Evolutionary conservation across 2,797 vertebrate genomes (phyloP), one percentile per base, ranked within the genome.

Genomic region (Apogon hyalosoma): DNA sequence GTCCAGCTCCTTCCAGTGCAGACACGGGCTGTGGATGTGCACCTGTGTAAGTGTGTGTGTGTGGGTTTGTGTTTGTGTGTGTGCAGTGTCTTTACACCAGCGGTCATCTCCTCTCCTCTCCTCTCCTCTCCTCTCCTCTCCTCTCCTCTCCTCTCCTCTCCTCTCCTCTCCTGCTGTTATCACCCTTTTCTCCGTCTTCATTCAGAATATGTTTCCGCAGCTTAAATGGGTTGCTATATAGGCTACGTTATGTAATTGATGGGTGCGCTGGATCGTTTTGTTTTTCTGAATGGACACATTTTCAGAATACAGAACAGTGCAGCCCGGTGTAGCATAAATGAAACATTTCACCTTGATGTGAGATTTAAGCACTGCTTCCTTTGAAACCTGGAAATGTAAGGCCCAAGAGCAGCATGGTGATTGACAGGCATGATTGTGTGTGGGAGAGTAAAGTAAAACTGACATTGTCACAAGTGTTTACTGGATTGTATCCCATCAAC

Each of bases 201-300:
- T 86, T 80, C 78, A 86, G 19, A 76, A 79, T 69, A 63, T 75
- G 64, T 66, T 64, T 71, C 57, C 55, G 69, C 68, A 75, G 80
- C 63, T 66, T 79, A 85, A 74, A 80, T 11, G 70, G 53, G 58
- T 69, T 77, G 72, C 75, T 14, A 67, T 76, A 87, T 88, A 88
- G 83, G 82, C 82, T 87, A 3, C 65, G 73, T 86, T 74, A 81
- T 72, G 83, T 80, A 82, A 87, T 68, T 72, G 80, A 73, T 64
- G 69, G 68, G 54, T 84, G 61, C 73, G 52, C 74, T 42, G 69
- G 73, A 57, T 82, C 70, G 39, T 88, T 80, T 83, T 50, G 39
- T 6, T 16, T 38, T 18, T 87, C 73, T 86, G 79, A 84, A 84
- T 87, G 84, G 79, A 79, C 75, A 63, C 74, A 60, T 77, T 73